These are phyloP conservation scores for Sarcophaga rosellei DNA, from an alignment of 2,888 invertebrate genomes.

Conservation along the genomic window DNA sequence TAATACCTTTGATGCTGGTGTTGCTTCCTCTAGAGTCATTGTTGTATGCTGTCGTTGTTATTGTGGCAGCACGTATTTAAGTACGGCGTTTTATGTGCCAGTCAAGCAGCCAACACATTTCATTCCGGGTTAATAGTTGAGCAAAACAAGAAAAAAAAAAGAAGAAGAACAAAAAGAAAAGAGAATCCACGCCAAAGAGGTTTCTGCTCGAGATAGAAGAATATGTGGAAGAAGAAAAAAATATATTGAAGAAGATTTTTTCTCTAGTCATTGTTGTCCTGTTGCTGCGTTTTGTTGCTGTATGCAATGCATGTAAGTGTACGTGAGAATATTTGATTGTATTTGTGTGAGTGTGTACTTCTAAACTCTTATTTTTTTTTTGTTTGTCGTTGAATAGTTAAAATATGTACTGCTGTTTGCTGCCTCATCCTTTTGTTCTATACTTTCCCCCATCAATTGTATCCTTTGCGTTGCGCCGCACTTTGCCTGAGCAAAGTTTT, in stretches of 20 bases:
- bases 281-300: neutral
- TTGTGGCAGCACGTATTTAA: neutral
- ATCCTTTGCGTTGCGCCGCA: neutral
- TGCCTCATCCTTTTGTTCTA: neutral
- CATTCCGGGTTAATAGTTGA: conserved; percentile 59
- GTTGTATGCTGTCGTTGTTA: neutral
- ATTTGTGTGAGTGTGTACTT: neutral
- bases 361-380: neutral
- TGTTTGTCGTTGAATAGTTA: neutral
- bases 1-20: conserved; percentile 5
- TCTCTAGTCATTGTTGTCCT: conserved; percentile 38
- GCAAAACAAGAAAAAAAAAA: neutral
- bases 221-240: neutral
- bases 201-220: neutral
- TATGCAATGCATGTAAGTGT: neutral
- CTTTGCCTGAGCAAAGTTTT: conserved; percentile 59
- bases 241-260: neutral
- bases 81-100: conserved; percentile 18
- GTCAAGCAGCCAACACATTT: conserved; percentile 46
- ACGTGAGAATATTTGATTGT: conserved; percentile 6
- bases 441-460: neutral
- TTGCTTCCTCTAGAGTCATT: neutral
- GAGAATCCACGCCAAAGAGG: neutral
- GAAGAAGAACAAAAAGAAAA: neutral
- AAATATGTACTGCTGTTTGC: neutral